Percentiles rank a stretch among this genome's conserved stretches.
These are phyloP conservation scores for Strongylocentrotus purpuratus DNA, from an alignment of 35 echinoderm and acorn worm genomes.

Conservation along the genomic window DNA sequence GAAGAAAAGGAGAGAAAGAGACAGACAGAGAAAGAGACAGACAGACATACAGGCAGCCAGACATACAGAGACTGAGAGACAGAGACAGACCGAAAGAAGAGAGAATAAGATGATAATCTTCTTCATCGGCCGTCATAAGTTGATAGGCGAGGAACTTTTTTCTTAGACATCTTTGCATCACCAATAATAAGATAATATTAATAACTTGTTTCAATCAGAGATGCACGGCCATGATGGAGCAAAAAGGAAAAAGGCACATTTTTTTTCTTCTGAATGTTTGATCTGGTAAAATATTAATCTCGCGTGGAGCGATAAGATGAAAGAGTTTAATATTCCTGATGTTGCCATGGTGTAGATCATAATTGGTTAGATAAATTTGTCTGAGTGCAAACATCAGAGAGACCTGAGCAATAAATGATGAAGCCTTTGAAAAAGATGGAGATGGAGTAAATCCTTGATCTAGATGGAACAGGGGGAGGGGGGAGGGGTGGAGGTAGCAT, in stretches of 20 bases:
- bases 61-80: too few species aligned
- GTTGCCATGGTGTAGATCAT: background rate
- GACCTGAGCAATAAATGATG: background rate
- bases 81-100: too few species aligned
- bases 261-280: background rate
- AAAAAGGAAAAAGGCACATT: background rate
- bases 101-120: background rate
- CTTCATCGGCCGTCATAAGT: background rate
- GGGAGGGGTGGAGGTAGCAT: background rate
- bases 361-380: background rate
- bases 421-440: background rate
- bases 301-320: background rate
- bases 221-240: background rate
- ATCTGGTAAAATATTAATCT: background rate
- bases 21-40: too few species aligned
- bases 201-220: background rate
- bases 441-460: background rate
- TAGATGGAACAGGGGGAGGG: background rate
- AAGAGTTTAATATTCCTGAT: background rate
- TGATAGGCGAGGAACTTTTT: background rate
- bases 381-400: background rate
- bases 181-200: background rate
- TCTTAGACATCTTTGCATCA: background rate
- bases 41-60: too few species aligned
- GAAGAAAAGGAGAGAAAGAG: too few species aligned